Conservation (phyloP, 2,797 vertebrate genomes). For the Cryptoprocta ferox region DNA sequence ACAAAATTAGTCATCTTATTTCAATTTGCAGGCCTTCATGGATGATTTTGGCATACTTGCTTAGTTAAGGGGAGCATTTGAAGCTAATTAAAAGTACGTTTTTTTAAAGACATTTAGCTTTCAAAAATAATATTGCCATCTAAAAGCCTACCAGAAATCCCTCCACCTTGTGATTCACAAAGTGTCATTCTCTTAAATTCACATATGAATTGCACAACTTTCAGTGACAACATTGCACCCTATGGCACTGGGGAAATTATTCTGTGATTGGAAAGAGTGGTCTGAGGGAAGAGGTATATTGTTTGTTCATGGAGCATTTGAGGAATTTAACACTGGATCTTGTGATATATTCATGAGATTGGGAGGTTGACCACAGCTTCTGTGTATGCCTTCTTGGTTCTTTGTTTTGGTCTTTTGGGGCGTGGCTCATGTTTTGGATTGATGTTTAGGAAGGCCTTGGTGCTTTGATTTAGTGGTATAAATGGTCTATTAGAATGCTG, state of each 20-base stretch:
- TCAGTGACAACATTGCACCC: background rate
- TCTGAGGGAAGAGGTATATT: background rate
- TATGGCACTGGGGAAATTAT: background rate
- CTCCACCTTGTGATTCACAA: background rate
- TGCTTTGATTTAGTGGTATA: background rate
- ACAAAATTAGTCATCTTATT: background rate
- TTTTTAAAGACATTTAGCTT: background rate
- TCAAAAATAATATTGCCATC: background rate
- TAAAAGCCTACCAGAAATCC: background rate
- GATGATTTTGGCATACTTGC: background rate
- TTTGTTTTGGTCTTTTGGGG: background rate
- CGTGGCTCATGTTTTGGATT: background rate
- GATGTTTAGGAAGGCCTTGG: background rate
- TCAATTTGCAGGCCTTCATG: background rate
- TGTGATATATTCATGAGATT: background rate
- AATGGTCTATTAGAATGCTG: background rate
- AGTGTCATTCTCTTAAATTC: background rate
- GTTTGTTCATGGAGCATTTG: background rate
- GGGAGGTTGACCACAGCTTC: background rate
- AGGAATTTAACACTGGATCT: background rate
- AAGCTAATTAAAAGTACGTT: background rate
- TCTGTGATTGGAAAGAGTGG: background rate
- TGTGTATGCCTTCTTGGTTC: background rate
- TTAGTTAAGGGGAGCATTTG: background rate
- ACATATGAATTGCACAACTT: background rate